These are phyloP conservation scores for Phenganax stokvisi DNA, from an alignment of 92 coral and sea anemone species.

Conservation along the genomic window DNA sequence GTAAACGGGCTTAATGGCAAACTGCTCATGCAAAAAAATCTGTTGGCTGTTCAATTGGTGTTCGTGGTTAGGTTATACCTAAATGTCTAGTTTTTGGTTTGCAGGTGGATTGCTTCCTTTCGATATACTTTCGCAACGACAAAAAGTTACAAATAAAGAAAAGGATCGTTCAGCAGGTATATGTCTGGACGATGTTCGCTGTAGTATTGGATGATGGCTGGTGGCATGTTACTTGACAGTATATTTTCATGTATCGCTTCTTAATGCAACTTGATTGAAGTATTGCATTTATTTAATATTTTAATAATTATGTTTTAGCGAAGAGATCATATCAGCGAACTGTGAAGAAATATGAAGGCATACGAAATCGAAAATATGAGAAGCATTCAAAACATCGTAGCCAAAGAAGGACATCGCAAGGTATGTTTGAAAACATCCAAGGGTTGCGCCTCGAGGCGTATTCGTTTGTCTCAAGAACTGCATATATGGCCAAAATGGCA, in stretches of 20 bases:
- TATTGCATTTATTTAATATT: not conserved
- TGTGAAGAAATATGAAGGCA: conserved; percentile 33
- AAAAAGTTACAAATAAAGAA: not conserved
- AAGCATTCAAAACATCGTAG: conserved; percentile 8
- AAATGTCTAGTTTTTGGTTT: not conserved
- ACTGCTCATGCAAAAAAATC: too few relatives aligned
- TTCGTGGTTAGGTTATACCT: not conserved
- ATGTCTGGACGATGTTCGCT: not conserved
- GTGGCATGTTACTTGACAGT: too few relatives aligned
- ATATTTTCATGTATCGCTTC: not conserved
- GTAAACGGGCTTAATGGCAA: too few relatives aligned
- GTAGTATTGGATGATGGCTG: not conserved
- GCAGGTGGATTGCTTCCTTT: conserved; percentile 19
- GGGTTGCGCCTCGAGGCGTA: not conserved
- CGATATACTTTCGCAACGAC: not conserved
- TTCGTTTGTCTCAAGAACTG: not conserved
- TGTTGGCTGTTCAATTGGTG: not conserved
- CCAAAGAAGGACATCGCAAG: conserved; percentile 6
- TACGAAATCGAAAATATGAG: conserved; percentile 5
- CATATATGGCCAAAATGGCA: not conserved
- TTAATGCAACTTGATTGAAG: not conserved
- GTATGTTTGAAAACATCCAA: not conserved
- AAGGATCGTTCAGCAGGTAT: conserved; percentile 25
- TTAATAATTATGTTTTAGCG: not conserved
- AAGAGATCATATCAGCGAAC: conserved; percentile 19